Base-by-base conservation (phyloP, 37 sponge, comb jelly and placozoan species). In the Dysidea cf. avara region DNA sequence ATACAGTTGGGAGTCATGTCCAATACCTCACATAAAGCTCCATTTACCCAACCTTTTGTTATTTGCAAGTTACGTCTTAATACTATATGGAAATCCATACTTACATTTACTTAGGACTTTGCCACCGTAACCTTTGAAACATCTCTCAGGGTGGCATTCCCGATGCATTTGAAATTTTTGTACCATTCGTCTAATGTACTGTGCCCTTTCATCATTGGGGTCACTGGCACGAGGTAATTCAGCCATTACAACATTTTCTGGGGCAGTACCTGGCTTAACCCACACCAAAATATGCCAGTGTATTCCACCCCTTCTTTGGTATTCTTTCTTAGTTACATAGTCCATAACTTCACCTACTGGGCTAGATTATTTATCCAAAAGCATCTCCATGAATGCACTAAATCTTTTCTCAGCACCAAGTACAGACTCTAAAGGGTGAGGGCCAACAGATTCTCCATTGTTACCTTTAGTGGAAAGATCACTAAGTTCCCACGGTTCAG, bases 271-370 rank as follows among this genome's bases (percentile, higher is more conserved):
- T 33, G 62, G 31, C 32, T 61, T 61, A 3, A 22, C 28, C 46
- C 66, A 66, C 50, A 68, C 29, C 22, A 68, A 21, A 48, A 68
- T 66, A 66, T 66, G 66, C 66, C 66, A 66, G 46, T 66, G 66
- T n/a, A 66, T 47, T 2, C 51, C 68, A 16, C 68, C 68, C 16
- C 68, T 24, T 21, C 30, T 68, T n/a, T 68, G 68, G 48, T 68
- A 68, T 31, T 68, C 68, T 68, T 68, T 68, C 50, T 68, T 68
- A 48, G 51, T 50, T 11, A 68, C 50, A 46, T 46, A 68, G 51
- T 68, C 68, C 62, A 33, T 47, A 37, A 66, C 66, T 30, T 6
- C 16, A 13, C 66, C 66, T 0, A 43, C 18, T 61, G 62, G 2
- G 2, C 28, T 4, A 3, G 26, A n/a, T n/a, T 61, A 20, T 4